Base-by-base conservation (phyloP, 2,888 invertebrate species). In the Heliconius charithonia region DNA sequence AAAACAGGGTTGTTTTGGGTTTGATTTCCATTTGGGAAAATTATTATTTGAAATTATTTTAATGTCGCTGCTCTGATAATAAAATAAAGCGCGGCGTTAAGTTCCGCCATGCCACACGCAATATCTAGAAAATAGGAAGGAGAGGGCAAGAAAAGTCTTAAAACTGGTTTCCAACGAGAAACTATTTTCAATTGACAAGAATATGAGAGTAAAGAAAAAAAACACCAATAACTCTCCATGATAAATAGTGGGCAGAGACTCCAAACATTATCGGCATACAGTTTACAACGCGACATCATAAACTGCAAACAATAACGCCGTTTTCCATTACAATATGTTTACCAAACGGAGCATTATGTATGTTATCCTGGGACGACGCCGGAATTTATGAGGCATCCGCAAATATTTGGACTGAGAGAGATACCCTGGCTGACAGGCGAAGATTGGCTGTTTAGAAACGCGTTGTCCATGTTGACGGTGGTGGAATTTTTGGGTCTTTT, bases 271-370 rank as follows among this genome's bases (percentile, higher is more conserved):
- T 72, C 72, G 72, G 72, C n/a, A 71, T 73, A 92, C 94, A 91
- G 89, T 91, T 92, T 91, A 92, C 92, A 92, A 85, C 90, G 87
- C 90, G 86, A 94, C 94, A 92, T 93, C 93, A 92, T 93, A 93
- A 95, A 93, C 91, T 91, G 93, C 91, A 95, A 95, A 95, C 95
- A 95, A 93, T 92, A 93, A 91, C 90, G 90, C 91, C 93, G 92
- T 93, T 95, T 95, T 94, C 95, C 94, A 95, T 95, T 95, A 95
- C 94, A 95, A 95, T 95, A 94, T 95, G 95, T 95, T 95, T 95
- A 92, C 94, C 94, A 93, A 95, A 93, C 94, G 88, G 89, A 91
- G 95, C 91, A 94, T 95, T 95, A 95, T 95, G 93, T 94, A 91
- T 95, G 95, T 95, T 94, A 93, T 93, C 93, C 94, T 89, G 91